Evolutionary conservation across 2,888 invertebrate species (phyloP).

Genomic region (Amblyjoppa fuscipennis): DNA sequence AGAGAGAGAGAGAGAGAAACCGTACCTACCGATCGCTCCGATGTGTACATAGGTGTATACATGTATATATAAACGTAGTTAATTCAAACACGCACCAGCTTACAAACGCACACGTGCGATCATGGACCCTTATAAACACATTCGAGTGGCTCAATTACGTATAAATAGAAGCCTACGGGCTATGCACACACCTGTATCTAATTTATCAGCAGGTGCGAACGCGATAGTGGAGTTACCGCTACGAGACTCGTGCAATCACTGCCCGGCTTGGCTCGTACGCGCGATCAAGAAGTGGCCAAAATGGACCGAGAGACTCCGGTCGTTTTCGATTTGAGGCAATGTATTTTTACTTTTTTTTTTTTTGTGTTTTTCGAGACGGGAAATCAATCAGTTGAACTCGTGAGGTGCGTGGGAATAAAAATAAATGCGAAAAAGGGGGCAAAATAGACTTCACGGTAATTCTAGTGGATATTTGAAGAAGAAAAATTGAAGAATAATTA

Average conservation of each 20-base stretch:
- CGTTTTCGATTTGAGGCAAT: not conserved
- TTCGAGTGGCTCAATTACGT: slow-evolving; percentile 39
- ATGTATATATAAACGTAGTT: slow-evolving; percentile 49
- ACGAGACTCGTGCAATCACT: not conserved
- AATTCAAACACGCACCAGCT: slow-evolving; percentile 52
- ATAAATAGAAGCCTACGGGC: slow-evolving; percentile 11
- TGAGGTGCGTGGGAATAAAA: no score
- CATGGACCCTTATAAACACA: slow-evolving; percentile 28
- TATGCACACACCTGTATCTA: slow-evolving; percentile 29
- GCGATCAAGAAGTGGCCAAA: not conserved
- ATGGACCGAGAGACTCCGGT: not conserved
- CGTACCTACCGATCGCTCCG: slow-evolving; percentile 53
- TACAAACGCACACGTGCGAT: slow-evolving; percentile 46
- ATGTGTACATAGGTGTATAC: slow-evolving; percentile 73
- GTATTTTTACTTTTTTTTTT: not conserved
- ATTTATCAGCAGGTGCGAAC: slow-evolving; percentile 38
- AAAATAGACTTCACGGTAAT: no score
- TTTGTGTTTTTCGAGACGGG: not conserved
- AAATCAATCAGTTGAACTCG: not conserved
- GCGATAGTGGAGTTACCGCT: not conserved
- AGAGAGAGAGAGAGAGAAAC: slow-evolving; percentile 36
- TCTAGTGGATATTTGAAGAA: no score
- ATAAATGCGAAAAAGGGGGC: no score
- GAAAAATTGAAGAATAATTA: no score
- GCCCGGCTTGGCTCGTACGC: not conserved